A percentile compares a stretch with the other conserved stretches of the same genome.
Evolutionary conservation across 2,113 vertebrate genomes (phyloP).

Genomic region (Echinops telfairi): DNA sequence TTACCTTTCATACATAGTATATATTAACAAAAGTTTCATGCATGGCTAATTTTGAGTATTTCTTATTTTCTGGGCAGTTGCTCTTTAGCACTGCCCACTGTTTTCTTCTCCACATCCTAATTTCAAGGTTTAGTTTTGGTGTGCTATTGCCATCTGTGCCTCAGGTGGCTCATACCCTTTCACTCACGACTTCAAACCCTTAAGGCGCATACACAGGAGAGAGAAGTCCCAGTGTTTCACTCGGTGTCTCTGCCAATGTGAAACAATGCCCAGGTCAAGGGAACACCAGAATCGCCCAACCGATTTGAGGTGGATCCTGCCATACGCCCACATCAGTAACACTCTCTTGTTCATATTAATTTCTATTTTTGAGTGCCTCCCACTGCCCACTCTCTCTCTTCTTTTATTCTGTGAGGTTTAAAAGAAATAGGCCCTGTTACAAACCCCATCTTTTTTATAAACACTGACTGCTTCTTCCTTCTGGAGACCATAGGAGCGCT

Average conservation of each 20-base stretch:
- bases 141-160: not conserved
- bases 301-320: not conserved
- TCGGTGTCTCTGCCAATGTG: constrained; percentile 37
- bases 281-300: not conserved
- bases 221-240: not conserved
- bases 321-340: not conserved
- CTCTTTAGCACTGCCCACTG: not conserved
- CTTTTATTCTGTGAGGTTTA: constrained; percentile 62
- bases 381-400: not conserved
- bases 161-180: constrained; percentile 40
- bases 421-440: constrained; percentile 32
- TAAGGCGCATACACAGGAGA: not conserved
- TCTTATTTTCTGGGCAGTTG: constrained; percentile 12
- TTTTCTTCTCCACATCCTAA: not conserved
- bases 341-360: not conserved
- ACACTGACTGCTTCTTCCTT: constrained; percentile 53
- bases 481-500: not conserved
- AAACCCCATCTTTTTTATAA: constrained; percentile 50
- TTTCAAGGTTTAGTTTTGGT: constrained; percentile 18
- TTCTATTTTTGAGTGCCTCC: constrained; percentile 17
- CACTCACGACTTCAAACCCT: constrained; percentile 42
- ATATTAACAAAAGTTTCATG: constrained; percentile 4
- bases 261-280: constrained; percentile 32
- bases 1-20: not conserved
- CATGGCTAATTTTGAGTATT: constrained; percentile 13